phyloP scores from a whole-genome alignment of 2,888 invertebrate genomes.

The Coenonympha glycerion region DNA sequence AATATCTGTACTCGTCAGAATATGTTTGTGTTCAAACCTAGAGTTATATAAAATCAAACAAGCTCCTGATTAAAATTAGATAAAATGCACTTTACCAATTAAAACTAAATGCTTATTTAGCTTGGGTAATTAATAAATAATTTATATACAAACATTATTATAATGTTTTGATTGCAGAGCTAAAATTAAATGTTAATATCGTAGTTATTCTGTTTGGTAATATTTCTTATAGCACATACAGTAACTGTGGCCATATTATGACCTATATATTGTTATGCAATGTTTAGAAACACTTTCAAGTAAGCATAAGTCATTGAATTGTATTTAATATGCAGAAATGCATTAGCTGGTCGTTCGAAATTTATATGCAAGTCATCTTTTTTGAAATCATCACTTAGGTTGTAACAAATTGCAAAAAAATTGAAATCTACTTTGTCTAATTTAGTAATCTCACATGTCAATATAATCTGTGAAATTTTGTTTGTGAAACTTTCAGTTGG shows the following conservation, averaged over 20 bases:
- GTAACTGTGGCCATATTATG: background rate
- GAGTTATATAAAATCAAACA: too few relatives aligned
- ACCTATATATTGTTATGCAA: background rate
- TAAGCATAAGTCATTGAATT: background rate
- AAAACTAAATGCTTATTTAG: too few relatives aligned
- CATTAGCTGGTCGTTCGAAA: background rate
- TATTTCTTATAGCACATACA: background rate
- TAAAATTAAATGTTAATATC: background rate
- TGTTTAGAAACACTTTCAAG: slow-evolving; percentile 1
- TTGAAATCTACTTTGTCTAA: too few relatives aligned
- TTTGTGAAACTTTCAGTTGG: too few relatives aligned
- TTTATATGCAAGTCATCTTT: background rate
- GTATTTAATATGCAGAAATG: background rate
- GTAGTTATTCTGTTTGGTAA: background rate
- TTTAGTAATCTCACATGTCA: too few relatives aligned
- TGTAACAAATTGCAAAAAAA: background rate
- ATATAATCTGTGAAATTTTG: too few relatives aligned
- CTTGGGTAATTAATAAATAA: too few relatives aligned
- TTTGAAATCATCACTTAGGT: background rate
- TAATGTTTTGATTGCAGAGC: background rate
- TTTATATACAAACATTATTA: too few relatives aligned
- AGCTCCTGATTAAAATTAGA: too few relatives aligned
- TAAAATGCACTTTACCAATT: background rate
- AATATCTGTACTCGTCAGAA: too few relatives aligned
- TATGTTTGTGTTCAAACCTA: too few relatives aligned